A percentile compares a stretch with the other conserved stretches of the same genome.
Conservation (phyloP, 2,113 vertebrate genomes). For the Nasalis larvatus region DNA sequence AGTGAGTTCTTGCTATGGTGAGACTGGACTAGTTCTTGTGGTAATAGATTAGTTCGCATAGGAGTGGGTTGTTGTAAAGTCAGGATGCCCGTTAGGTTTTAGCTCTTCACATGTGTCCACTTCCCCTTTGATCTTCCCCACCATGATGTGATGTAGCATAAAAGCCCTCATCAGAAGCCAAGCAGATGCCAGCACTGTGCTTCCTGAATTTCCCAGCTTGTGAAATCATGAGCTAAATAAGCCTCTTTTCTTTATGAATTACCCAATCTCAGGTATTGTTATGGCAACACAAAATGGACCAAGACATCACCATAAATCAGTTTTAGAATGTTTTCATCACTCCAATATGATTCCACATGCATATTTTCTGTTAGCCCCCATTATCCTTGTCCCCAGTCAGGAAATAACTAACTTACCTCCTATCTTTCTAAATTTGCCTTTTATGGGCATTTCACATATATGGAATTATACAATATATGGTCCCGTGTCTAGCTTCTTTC, state of each 20-base stretch:
- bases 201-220: not conserved
- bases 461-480: not conserved
- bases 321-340: not conserved
- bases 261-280: not conserved
- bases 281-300: not conserved
- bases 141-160: not conserved
- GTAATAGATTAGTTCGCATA: not conserved
- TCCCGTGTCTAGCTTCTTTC: not conserved
- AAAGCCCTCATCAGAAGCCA: not conserved
- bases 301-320: not conserved
- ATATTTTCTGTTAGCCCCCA: not conserved
- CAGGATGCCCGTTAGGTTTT: not conserved
- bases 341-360: not conserved
- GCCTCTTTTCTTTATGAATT: not conserved
- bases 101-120: not conserved
- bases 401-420: not conserved
- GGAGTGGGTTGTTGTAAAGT: not conserved
- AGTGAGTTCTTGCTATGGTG: not conserved
- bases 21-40: not conserved
- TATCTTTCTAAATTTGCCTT: not conserved
- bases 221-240: not conserved
- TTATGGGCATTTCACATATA: not conserved
- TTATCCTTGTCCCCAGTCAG: not conserved
- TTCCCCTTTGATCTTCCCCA: not conserved
- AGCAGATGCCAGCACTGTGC: not conserved